Conservation (phyloP, 2,113 vertebrate genomes). For the Bufo bufo region DNA sequence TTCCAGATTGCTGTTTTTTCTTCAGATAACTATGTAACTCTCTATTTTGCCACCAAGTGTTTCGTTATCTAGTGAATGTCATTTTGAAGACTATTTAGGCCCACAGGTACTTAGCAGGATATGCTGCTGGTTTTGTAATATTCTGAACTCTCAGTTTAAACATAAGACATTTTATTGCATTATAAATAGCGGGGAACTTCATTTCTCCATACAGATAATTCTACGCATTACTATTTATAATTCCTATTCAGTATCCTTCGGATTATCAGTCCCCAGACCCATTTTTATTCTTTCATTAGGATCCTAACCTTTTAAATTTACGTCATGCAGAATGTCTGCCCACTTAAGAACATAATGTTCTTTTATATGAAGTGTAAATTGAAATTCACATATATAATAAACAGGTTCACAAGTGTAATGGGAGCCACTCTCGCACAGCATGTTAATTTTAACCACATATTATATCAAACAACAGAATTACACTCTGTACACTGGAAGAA, state of each 20-base stretch:
- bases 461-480: conserved; percentile 40
- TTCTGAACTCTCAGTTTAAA: conserved; percentile 3
- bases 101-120: background rate
- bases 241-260: background rate
- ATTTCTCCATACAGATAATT: conserved; percentile 24
- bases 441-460: conserved; percentile 36
- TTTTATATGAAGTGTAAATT: conserved; percentile 54
- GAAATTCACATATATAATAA: conserved; percentile 43
- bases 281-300: conserved; percentile 1
- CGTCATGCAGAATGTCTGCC: conserved; percentile 22
- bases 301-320: conserved; percentile 47
- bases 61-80: background rate
- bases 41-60: background rate
- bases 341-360: conserved; percentile 55
- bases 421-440: conserved; percentile 19
- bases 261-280: conserved; percentile 10
- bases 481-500: conserved; percentile 27
- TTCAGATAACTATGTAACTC: background rate
- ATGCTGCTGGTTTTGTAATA: background rate
- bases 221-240: conserved; percentile 27
- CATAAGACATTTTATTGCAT: conserved; percentile 2
- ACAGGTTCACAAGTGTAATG: conserved; percentile 22
- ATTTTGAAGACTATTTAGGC: background rate
- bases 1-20: too few species aligned
- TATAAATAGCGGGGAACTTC: conserved; percentile 8